These are phyloP conservation scores for Pseudococcus viburni DNA, from an alignment of 2,888 invertebrate genomes.

Conservation along the genomic window DNA sequence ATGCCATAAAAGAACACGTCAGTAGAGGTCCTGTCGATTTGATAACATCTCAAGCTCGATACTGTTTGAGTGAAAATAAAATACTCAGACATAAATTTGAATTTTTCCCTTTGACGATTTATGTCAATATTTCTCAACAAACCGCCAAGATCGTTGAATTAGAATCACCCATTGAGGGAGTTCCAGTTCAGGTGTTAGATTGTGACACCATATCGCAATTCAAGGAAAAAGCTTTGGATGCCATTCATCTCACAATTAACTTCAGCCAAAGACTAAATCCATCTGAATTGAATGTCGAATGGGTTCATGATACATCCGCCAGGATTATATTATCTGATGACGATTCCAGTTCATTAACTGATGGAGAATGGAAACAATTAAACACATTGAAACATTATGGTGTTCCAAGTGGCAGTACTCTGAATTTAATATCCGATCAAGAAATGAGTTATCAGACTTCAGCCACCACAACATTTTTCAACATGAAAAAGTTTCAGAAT, in stretches of 20 bases:
- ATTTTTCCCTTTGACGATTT: conserved; percentile 92
- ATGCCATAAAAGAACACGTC: conserved; percentile 97
- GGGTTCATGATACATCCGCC: conserved; percentile 95
- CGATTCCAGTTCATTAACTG: conserved; percentile 95
- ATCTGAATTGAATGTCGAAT: conserved; percentile 97
- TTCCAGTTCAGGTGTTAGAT: conserved; percentile 96
- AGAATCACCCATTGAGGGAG: conserved; percentile 91
- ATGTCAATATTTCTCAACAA: conserved; percentile 93
- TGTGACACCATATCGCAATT: conserved; percentile 87
- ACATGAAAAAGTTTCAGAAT: not conserved
- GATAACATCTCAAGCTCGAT: conserved; percentile 96
- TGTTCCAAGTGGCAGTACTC: conserved; percentile 92
- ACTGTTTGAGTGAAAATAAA: conserved; percentile 98
- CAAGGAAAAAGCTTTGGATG: conserved; percentile 93
- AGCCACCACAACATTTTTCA: not conserved
- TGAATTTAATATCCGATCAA: conserved; percentile 79
- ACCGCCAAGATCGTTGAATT: conserved; percentile 88
- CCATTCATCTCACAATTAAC: conserved; percentile 96
- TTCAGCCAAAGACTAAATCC: conserved; percentile 95
- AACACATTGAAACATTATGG: conserved; percentile 98
- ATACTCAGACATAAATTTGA: conserved; percentile 98
- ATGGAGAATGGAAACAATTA: conserved; percentile 96
- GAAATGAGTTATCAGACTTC: not conserved
- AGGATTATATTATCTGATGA: conserved; percentile 96
- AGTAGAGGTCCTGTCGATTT: conserved; percentile 99